Evolutionary conservation across 1,140 invertebrate genomes (phyloP).

Genomic region (Diorhabda elongata): DNA sequence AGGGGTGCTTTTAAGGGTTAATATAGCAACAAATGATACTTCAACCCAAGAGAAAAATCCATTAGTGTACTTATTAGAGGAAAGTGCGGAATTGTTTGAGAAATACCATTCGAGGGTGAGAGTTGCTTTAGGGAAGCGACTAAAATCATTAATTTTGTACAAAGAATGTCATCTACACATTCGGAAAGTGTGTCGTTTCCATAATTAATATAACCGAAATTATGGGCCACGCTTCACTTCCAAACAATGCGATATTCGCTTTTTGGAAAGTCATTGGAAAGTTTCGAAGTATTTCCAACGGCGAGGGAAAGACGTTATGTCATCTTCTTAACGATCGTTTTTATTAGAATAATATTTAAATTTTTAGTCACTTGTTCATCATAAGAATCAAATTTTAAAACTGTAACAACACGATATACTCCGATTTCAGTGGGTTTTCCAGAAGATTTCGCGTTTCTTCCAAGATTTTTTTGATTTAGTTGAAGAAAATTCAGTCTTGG

Average conservation of each 20-base stretch:
- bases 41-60: background rate
- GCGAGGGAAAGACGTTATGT: too few species aligned
- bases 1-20: too few species aligned
- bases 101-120: conserved; percentile 25
- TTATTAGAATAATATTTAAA: too few species aligned
- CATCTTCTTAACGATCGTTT: too few species aligned
- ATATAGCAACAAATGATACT: too few species aligned
- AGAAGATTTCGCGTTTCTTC: too few species aligned
- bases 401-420: too few species aligned
- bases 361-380: too few species aligned
- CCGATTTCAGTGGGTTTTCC: too few species aligned
- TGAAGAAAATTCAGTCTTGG: too few species aligned
- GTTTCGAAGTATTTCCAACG: conserved; percentile 12
- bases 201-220: conserved; percentile 33
- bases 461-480: too few species aligned
- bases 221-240: conserved; percentile 21
- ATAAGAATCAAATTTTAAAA: too few species aligned
- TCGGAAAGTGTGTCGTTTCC: conserved; percentile 32
- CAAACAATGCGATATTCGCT: conserved; percentile 24
- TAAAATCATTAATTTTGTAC: conserved; percentile 33
- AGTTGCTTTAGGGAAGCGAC: background rate
- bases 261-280: conserved; percentile 21
- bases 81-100: conserved; percentile 32
- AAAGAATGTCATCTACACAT: conserved; percentile 35
- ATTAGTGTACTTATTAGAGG: conserved; percentile 23